Percentiles rank a stretch among this genome's conserved stretches.
Evolutionary conservation across 2,888 invertebrate species (phyloP).

Genomic region (Lissonota sp.): DNA sequence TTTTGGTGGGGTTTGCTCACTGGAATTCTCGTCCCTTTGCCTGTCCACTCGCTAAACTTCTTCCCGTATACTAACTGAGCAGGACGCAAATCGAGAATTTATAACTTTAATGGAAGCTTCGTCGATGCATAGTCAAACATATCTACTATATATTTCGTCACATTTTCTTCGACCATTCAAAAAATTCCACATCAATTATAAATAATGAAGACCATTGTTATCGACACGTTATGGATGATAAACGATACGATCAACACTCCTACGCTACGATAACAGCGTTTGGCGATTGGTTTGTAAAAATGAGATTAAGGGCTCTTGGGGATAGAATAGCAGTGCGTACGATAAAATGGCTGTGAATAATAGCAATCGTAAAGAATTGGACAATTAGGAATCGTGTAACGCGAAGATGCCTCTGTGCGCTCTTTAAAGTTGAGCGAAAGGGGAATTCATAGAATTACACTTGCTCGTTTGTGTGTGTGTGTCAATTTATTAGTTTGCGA

Average conservation of each 20-base stretch:
- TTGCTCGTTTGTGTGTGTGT: background rate
- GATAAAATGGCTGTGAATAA: slow-evolving; percentile 69
- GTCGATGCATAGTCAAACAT: background rate
- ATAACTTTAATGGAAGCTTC: slow-evolving; percentile 72
- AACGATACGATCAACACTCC: too few relatives aligned
- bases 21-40: slow-evolving; percentile 27
- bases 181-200: too few relatives aligned
- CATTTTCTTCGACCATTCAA: too few relatives aligned
- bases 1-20: slow-evolving; percentile 59
- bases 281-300: too few relatives aligned
- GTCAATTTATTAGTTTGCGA: background rate
- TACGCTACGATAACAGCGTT: too few relatives aligned
- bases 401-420: slow-evolving; percentile 61
- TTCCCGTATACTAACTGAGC: slow-evolving; percentile 37
- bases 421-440: slow-evolving; percentile 5
- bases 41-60: slow-evolving; percentile 75
- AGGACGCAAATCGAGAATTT: slow-evolving; percentile 75
- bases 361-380: slow-evolving; percentile 79
- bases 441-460: background rate
- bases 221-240: too few relatives aligned
- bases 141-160: too few relatives aligned
- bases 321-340: background rate
- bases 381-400: slow-evolving; percentile 79
- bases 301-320: too few relatives aligned
- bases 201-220: too few relatives aligned